A percentile compares a stretch with the other conserved stretches of the same genome.
Conservation (phyloP, 2,888 invertebrate genomes). For the Apamea monoglypha region DNA sequence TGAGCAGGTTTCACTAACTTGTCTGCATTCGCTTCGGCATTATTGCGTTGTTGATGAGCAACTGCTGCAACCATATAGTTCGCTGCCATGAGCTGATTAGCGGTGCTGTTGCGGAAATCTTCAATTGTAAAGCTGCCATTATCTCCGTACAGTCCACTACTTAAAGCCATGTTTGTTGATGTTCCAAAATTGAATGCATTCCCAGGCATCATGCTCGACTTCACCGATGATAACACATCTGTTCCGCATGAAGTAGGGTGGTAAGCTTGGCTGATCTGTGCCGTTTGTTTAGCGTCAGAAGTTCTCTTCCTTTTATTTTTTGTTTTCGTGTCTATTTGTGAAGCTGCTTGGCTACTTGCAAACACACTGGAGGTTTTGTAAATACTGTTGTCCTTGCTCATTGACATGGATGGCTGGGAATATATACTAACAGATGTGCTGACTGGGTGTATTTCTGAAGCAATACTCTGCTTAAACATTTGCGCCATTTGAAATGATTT, state of each 20-base stretch:
- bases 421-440: slow-evolving; percentile 81
- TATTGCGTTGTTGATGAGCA: slow-evolving; percentile 85
- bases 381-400: slow-evolving; percentile 80
- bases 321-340: slow-evolving; percentile 78
- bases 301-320: slow-evolving; percentile 84
- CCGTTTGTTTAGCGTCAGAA: slow-evolving; percentile 76
- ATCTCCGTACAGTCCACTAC: slow-evolving; percentile 91
- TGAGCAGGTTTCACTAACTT: slow-evolving; percentile 88
- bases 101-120: slow-evolving; percentile 91
- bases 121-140: slow-evolving; percentile 92
- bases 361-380: slow-evolving; percentile 79
- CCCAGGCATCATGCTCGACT: slow-evolving; percentile 93
- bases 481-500: slow-evolving; percentile 91
- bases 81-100: slow-evolving; percentile 91
- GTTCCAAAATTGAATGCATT: slow-evolving; percentile 96
- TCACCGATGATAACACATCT: slow-evolving; percentile 83
- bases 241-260: slow-evolving; percentile 91
- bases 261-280: slow-evolving; percentile 83
- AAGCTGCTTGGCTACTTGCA: no score
- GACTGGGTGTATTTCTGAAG: slow-evolving; percentile 81
- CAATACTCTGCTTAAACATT: slow-evolving; percentile 89
- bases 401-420: slow-evolving; percentile 80
- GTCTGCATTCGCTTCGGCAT: slow-evolving; percentile 78
- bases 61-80: slow-evolving; percentile 89
- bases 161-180: slow-evolving; percentile 90